phyloP scores from a whole-genome alignment of 2,113 vertebrate species.

The Ciconia boyciana region DNA sequence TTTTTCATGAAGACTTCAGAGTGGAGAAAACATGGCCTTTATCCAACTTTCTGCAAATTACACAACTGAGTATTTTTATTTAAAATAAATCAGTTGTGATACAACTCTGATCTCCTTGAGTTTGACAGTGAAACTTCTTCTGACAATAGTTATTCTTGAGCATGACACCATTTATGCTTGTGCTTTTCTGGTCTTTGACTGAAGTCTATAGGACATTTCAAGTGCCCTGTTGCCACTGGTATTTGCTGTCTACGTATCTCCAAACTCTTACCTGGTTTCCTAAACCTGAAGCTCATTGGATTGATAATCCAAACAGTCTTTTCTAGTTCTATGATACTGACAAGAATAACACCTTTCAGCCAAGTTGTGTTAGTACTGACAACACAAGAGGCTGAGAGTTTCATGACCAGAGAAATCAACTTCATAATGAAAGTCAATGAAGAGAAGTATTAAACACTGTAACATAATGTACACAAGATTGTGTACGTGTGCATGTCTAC shows the following conservation, averaged over 20 bases:
- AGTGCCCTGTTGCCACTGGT: background rate
- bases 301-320: background rate
- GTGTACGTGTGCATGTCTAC: background rate
- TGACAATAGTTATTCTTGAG: background rate
- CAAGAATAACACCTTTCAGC: background rate
- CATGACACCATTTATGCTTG: background rate
- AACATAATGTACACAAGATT: background rate
- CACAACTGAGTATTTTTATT: background rate
- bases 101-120: background rate
- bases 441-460: background rate
- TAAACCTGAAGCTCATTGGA: background rate
- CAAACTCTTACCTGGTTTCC: background rate
- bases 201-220: background rate
- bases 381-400: background rate
- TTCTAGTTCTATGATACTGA: background rate
- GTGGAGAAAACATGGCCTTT: background rate
- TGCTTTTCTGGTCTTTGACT: background rate
- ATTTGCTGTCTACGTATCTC: background rate
- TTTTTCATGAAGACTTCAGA: constrained; percentile 11
- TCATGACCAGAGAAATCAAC: background rate
- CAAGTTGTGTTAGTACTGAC: background rate
- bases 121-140: background rate
- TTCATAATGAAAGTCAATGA: background rate
- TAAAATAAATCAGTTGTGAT: constrained; percentile 18
- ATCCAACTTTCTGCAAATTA: background rate